Base-by-base conservation (phyloP, 2,888 invertebrate genomes). In the Hirtodrosophila histrioides region DNA sequence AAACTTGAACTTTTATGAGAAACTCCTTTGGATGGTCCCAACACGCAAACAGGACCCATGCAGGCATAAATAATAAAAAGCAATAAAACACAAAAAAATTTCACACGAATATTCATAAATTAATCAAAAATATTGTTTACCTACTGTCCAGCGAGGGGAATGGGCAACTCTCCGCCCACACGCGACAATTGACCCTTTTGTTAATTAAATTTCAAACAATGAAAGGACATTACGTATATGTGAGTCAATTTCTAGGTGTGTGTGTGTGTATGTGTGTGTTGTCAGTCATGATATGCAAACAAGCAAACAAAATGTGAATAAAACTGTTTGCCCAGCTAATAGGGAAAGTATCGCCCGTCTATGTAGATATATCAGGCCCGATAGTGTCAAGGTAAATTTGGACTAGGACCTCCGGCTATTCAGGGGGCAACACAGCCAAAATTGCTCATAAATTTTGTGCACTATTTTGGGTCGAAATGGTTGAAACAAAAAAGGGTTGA, bases 131-230 rank as follows among this genome's bases (percentile, higher is more conserved):
- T 83, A 85, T 87, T 87, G 79, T 85, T 85, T 87, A 65, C 53
- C 57, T 35, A 69, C 51, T 75, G 71, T 58, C 63, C 63, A 64
- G 63, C 55, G 11, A 35, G 40, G 8, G 31, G 24, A 6, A 11
- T 35, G 17, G 10, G 44, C 27, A 50, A 49, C 23, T 44, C 63
- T 43, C 55, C 64, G 57, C 64, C 66, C 75, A 62, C 75, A 75
- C 81, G 84, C 86, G 86, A 84, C 88, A 88, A 86, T 86, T 86
- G 86, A 86, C 86, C 86, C 88, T 88, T 88, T 86, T 86, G 86
- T 86, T 86, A 86, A 86, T 86, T 86, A 86, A 86, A 87, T 83
- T 87, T 86, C 64, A 50, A 71, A 74, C 73, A 83, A 68, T 73
- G 68, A 61, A 77, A 63, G 65, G 73, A 83, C 70, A 75, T 80